Evolutionary conservation across 2,113 vertebrate genomes (phyloP), one percentile per base, ranked within the genome.

Genomic region (Dascyllus trimaculatus): DNA sequence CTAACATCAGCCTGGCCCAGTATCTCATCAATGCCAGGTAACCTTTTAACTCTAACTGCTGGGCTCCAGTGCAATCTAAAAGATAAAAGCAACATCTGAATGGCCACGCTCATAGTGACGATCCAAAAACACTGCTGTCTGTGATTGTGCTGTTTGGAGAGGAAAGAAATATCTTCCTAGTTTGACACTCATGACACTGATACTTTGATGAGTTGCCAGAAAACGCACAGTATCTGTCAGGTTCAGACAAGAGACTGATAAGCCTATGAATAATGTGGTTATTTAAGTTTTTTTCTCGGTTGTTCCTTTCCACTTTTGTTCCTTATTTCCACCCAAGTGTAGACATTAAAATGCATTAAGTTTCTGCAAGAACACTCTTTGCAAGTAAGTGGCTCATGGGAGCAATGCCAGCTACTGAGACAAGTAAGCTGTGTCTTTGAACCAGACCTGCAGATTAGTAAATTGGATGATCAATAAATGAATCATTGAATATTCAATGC

Each of bases 1-100:
- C 98, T 88, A 99, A 98, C 95, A 99, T 99, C 95, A 99, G 98
- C 94, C 96, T 99, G 53, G 98, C 98, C 53, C 98, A 99, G 93
- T 99, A 99, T 94, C 98, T 99, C 95, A 99, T 99, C 95, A 99
- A 99, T 19, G 98, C 97, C 95, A 98, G 98, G 98, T 99, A 93
- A 94, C 92, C 65, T 15, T 65, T 69, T 11, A 61, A 52, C 35
- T 69, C n/a, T 25, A 17, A 40, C 35, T 32, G 69, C 29, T 45
- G 69, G 53, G 18, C 49, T 54, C 57, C 43, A 43, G 8, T 63
- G 38, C 71, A 24, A 53, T n/a, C 54, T 22, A 49, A 69, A 56
- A 48, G 15, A 64, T 67, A 26, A 76, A 65, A 71, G 49, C 35
- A 60, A 25, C 18, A 51, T 18, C 32, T 40, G 13, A 75, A 54